phyloP scores from a whole-genome alignment of 2,797 vertebrate species.

The Galago senegalensis region DNA sequence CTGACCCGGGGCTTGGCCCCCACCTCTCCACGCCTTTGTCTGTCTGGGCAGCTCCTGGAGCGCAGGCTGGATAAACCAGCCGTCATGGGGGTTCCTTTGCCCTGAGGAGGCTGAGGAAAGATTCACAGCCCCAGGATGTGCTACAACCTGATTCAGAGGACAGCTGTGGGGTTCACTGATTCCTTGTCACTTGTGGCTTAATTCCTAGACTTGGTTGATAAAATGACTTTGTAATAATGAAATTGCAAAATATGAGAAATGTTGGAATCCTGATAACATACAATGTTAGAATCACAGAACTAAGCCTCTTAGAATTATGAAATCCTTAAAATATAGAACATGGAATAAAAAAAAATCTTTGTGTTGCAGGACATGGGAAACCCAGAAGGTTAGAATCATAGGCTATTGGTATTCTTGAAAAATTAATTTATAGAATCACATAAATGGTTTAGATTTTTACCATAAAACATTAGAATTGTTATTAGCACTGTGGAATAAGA shows the following conservation, averaged over 20 bases:
- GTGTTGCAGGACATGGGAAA: constrained; percentile 16
- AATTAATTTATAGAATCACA: constrained; percentile 10
- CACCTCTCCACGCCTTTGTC: constrained; percentile 24
- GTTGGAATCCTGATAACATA: not conserved
- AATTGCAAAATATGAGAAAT: constrained; percentile 19
- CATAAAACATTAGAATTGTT: constrained; percentile 50
- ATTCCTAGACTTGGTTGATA: constrained; percentile 31
- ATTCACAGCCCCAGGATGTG: not conserved
- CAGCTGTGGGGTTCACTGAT: not conserved
- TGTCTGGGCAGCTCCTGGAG: not conserved
- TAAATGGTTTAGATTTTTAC: constrained; percentile 25
- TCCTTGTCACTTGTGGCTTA: not conserved
- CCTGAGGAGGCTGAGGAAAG: not conserved
- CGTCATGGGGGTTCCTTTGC: not conserved
- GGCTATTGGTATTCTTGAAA: constrained; percentile 45
- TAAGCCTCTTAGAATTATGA: not conserved
- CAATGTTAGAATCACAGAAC: not conserved
- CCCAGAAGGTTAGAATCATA: not conserved
- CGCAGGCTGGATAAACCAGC: too few relatives aligned
- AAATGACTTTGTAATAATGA: constrained; percentile 36
- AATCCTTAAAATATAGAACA: constrained; percentile 41
- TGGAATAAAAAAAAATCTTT: constrained; percentile 24
- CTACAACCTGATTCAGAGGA: not conserved
- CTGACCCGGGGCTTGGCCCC: constrained; percentile 83
- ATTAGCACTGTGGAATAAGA: constrained; percentile 29